phyloP scores from a whole-genome alignment of 2,113 vertebrate genomes.

The Clarias batrachus region DNA sequence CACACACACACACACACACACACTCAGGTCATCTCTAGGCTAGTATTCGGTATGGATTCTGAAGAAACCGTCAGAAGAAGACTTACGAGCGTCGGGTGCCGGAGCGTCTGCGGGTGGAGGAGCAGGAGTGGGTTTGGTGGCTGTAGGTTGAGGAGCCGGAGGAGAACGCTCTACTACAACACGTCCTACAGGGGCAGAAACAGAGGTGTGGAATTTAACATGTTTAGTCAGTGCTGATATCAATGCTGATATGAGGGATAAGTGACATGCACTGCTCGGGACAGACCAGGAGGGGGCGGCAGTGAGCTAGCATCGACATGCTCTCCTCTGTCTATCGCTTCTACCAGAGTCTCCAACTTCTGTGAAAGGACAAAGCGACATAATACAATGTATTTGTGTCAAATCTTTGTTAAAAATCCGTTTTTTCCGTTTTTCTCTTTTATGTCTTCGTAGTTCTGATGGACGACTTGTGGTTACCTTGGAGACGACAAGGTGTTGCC shows the following conservation, averaged over 20 bases:
- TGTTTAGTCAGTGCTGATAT: background rate
- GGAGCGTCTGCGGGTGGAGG: background rate
- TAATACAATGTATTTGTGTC: background rate
- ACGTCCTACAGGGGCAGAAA: slow-evolving; percentile 53
- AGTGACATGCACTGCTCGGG: slow-evolving; percentile 13
- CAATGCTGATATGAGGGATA: background rate
- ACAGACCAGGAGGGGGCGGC: slow-evolving; percentile 82
- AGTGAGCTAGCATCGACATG: slow-evolving; percentile 72
- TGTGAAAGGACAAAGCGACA: background rate
- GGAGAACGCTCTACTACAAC: slow-evolving; percentile 47
- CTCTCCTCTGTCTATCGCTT: slow-evolving; percentile 72
- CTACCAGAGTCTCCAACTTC: slow-evolving; percentile 75
- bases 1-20: slow-evolving; percentile 32
- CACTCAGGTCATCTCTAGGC: slow-evolving; percentile 1
- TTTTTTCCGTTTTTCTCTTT: too few species aligned
- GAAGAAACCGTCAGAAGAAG: background rate
- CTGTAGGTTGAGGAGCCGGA: slow-evolving; percentile 51
- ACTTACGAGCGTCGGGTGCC: slow-evolving; percentile 56
- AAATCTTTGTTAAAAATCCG: too few species aligned
- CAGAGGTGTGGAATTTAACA: background rate
- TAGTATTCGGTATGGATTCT: background rate
- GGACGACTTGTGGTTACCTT: slow-evolving; percentile 71
- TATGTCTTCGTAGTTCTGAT: too few species aligned
- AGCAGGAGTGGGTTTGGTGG: slow-evolving; percentile 52
- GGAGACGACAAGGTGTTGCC: slow-evolving; percentile 74